Evolutionary conservation across 2,113 vertebrate species (phyloP).

Genomic region (Phodopus roborovskii): DNA sequence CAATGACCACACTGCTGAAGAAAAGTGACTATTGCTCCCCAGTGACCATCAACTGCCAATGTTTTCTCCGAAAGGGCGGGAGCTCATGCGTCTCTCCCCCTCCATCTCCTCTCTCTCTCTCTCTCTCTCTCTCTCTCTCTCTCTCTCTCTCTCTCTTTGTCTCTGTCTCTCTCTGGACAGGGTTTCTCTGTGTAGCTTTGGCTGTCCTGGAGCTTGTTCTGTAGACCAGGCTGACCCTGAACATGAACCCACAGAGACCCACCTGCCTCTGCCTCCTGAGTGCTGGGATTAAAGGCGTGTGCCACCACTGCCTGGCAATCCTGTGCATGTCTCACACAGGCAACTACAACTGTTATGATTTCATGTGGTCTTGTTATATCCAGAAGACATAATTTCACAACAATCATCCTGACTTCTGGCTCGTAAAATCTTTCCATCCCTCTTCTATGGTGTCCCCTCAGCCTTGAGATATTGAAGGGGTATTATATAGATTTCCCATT

Average conservation of each 20-base stretch:
- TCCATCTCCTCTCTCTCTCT: too few species aligned
- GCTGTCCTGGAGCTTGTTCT: neutral
- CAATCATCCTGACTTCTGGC: neutral
- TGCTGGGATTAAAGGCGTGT: neutral
- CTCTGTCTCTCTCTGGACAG: neutral
- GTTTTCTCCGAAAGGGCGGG: fast-evolving
- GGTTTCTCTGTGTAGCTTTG: neutral
- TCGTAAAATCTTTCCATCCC: neutral
- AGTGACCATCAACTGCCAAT: neutral
- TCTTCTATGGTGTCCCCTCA: neutral
- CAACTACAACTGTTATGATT: neutral
- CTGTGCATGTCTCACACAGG: neutral
- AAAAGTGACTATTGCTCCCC: neutral
- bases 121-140: neutral
- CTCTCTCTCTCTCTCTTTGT: neutral
- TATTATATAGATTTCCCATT: neutral
- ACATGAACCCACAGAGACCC: neutral
- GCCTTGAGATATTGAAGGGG: neutral
- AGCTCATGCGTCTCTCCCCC: neutral
- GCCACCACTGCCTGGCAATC: neutral
- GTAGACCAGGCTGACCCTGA: neutral
- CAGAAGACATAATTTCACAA: neutral
- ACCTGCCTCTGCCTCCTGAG: neutral
- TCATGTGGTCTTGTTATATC: neutral
- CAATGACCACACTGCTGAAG: neutral